phyloP scores from a whole-genome alignment of 2,797 vertebrate genomes.

The Arnoldichthys spilopterus region DNA sequence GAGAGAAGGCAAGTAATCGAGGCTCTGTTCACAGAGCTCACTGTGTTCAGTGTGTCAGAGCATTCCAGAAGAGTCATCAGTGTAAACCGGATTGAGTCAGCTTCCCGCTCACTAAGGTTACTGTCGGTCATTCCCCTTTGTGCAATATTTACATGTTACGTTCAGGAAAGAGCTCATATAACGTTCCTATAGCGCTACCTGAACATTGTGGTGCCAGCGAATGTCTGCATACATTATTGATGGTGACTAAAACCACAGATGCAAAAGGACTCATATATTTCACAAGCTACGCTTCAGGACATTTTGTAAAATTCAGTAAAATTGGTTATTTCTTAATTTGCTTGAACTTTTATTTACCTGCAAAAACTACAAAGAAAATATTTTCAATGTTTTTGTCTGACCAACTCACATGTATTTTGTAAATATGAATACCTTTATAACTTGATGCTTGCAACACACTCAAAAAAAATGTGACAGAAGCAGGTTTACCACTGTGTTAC shows the following conservation, averaged over 20 bases:
- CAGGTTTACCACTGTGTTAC: too few relatives aligned
- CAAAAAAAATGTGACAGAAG: too few relatives aligned
- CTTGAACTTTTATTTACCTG: too few relatives aligned
- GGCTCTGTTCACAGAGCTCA: conserved; percentile 38
- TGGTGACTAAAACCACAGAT: too few relatives aligned
- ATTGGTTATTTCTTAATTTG: too few relatives aligned
- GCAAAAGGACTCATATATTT: not conserved
- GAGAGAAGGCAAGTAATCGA: conserved; percentile 14
- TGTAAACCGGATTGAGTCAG: conserved; percentile 64
- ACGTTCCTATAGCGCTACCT: not conserved
- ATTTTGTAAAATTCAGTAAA: too few relatives aligned
- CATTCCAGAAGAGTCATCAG: conserved; percentile 68
- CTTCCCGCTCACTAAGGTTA: conserved; percentile 71
- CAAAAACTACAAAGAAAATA: too few relatives aligned
- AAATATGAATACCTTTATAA: too few relatives aligned
- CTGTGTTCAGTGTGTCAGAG: conserved; percentile 56
- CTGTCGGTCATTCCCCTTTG: conserved; percentile 78
- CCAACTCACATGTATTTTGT: too few relatives aligned
- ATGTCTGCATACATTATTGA: not conserved
- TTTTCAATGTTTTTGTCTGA: too few relatives aligned
- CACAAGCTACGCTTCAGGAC: too few relatives aligned
- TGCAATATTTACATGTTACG: conserved; percentile 31
- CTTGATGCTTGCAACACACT: too few relatives aligned
- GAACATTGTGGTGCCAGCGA: not conserved
- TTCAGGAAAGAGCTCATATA: not conserved